phyloP scores from a whole-genome alignment of 1,140 invertebrate genomes.

The Aphaenogaster floridana region DNA sequence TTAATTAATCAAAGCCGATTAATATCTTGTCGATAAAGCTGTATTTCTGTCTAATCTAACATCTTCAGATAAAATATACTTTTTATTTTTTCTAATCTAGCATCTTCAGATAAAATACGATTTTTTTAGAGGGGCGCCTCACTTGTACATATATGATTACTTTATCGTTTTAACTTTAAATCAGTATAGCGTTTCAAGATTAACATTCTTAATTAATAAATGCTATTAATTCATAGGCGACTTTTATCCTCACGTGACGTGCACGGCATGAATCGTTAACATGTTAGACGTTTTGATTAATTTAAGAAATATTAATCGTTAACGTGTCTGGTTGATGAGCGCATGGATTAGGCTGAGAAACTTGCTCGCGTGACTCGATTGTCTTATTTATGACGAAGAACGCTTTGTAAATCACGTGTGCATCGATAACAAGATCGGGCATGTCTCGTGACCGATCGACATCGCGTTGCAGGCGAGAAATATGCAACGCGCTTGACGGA shows the following conservation, averaged over 20 bases:
- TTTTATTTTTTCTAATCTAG: not conserved
- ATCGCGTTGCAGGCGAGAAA: not conserved
- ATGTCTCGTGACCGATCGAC: constrained; percentile 10
- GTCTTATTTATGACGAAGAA: constrained; percentile 30
- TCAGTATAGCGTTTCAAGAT: not conserved
- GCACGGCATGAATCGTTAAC: not conserved
- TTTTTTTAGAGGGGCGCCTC: no score
- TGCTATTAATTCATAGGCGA: not conserved
- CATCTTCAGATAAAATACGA: not conserved
- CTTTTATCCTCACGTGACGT: not conserved
- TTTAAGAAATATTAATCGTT: constrained; percentile 34
- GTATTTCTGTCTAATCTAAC: not conserved
- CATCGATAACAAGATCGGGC: constrained; percentile 32
- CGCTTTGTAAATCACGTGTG: constrained; percentile 34
- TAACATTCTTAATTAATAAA: constrained; percentile 39
- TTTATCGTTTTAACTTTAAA: not conserved
- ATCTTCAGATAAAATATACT: not conserved
- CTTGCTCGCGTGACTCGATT: not conserved
- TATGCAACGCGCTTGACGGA: not conserved
- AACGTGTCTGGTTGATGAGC: not conserved
- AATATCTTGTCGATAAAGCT: not conserved
- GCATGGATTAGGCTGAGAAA: not conserved
- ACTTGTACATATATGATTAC: not conserved
- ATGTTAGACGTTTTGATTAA: constrained; percentile 22
- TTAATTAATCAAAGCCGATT: constrained; percentile 15